Base-by-base conservation (phyloP, 2,797 vertebrate species). In the Denticeps clupeoides region DNA sequence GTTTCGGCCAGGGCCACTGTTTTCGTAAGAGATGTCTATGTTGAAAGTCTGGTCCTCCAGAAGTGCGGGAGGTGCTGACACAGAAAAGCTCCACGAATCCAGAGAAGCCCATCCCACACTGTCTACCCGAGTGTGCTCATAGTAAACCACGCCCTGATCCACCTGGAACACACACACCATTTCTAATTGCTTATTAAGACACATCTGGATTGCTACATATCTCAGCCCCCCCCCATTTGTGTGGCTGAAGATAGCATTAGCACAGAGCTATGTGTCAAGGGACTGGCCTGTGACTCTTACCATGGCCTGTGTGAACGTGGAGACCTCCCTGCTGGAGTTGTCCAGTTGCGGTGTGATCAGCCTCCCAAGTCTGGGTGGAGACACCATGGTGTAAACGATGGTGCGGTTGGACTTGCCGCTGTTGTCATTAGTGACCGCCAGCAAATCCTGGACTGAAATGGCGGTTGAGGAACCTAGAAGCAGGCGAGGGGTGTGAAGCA, bases 1-100 rank as follows among this genome's bases (percentile, higher is more conserved):
- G 46, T 68, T 83, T 53, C 5, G 62, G 58, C 80, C 77, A 33
- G 81, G 78, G 33, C 82, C 77, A 7, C 53, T 63, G 51, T 86
- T 78, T 63, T 89, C 89, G 59, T 89, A 92, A 0, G 90, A 95
- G 79, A 94, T 84, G 37, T 79, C 74, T 47, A 96, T 73, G 49
- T 32, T 74, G 56, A 93, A 93, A 25, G 74, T 73, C 53, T 88
- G 83, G 3, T 72, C 67, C 33, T 86, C 82, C 43, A 95, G 60
- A 51, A 60, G 57, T 51, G 84, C 81, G 16, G 90, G 90, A 1
- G 80, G 79, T 18, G 89, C 92, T 7, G 74, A 75, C 8, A 78
- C 65, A 1, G 70, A 82, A 72, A 93, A 91, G 0, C 60, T 83
- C 69, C 93, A 86, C n/a, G 77, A 82, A 70, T 94, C 89, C 72